A percentile compares a stretch with the other conserved stretches of the same genome.
Evolutionary conservation across 53 echinoderm and acorn worm species (phyloP).

Genomic region (Echinometra lucunter): DNA sequence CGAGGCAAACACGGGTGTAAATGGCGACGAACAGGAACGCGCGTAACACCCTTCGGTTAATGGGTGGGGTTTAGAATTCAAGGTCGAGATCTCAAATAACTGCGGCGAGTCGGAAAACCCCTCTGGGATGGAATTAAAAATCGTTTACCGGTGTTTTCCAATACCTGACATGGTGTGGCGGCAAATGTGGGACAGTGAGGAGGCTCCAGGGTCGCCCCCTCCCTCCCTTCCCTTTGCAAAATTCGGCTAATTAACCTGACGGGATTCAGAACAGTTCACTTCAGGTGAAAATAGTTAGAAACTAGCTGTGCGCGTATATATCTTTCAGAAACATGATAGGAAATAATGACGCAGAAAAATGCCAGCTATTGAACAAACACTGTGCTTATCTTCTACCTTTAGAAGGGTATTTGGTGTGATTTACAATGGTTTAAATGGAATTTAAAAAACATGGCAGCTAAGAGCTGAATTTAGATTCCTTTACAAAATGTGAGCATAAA

Average conservation of each 20-base stretch:
- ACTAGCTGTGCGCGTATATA: too few relatives aligned
- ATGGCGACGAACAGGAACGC: conserved; percentile 19
- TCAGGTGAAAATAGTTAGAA: too few relatives aligned
- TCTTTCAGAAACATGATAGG: too few relatives aligned
- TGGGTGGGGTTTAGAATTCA: conserved; percentile 65
- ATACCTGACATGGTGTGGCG: neutral
- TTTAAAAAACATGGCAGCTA: too few relatives aligned
- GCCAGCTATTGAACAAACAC: too few relatives aligned
- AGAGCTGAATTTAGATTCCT: too few relatives aligned
- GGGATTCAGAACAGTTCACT: too few relatives aligned
- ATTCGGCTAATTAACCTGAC: neutral
- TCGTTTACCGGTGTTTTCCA: conserved; percentile 51
- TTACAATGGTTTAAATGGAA: too few relatives aligned
- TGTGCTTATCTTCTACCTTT: too few relatives aligned
- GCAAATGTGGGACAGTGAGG: neutral
- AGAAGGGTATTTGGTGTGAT: too few relatives aligned
- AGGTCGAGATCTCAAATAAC: conserved; percentile 49
- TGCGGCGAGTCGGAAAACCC: conserved; percentile 38
- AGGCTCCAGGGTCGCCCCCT: neutral
- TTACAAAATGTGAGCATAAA: too few relatives aligned
- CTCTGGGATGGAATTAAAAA: conserved; percentile 60
- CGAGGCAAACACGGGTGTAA: conserved; percentile 48
- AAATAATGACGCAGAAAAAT: too few relatives aligned
- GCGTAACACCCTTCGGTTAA: conserved; percentile 17
- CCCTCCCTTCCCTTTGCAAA: neutral